Conservation (phyloP, 30 jellyfish, hydroid and myxozoan species). For the Aurelia sp. region DNA sequence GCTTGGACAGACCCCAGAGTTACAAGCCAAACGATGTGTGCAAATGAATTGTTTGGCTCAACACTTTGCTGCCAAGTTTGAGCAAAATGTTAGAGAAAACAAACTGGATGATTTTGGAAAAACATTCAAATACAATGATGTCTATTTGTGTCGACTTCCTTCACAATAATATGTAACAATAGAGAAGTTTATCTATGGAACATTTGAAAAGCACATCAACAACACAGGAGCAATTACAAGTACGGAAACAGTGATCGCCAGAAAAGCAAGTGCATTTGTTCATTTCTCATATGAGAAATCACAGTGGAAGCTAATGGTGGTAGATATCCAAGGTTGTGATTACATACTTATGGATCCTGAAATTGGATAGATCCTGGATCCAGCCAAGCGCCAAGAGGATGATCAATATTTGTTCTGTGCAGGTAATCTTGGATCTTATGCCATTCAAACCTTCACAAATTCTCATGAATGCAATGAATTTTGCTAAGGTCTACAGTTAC, state of each 20-base stretch:
- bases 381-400: constrained; percentile 25
- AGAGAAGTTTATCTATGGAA: constrained; percentile 26
- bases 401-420: constrained; percentile 17
- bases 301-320: constrained; percentile 13
- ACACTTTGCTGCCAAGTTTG: constrained; percentile 25
- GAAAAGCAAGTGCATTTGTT: too few relatives aligned
- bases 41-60: constrained; percentile 27
- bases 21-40: constrained; percentile 28
- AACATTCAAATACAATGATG: constrained; percentile 35
- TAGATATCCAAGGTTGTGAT: constrained; percentile 57
- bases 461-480: constrained; percentile 15
- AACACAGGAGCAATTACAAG: constrained; percentile 26
- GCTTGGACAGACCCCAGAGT: constrained; percentile 32
- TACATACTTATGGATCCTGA: constrained; percentile 44
- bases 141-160: constrained; percentile 26
- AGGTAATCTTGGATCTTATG: constrained; percentile 24
- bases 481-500: too few relatives aligned
- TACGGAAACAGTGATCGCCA: neutral
- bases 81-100: constrained; percentile 14
- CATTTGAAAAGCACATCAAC: constrained; percentile 34
- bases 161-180: constrained; percentile 20
- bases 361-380: too few relatives aligned
- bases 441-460: constrained; percentile 15
- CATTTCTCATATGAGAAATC: too few relatives aligned
- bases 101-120: neutral